A percentile compares a stretch with the other conserved stretches of the same genome.
Conservation (phyloP, 2,113 vertebrate genomes). For the Pionites leucogaster region DNA sequence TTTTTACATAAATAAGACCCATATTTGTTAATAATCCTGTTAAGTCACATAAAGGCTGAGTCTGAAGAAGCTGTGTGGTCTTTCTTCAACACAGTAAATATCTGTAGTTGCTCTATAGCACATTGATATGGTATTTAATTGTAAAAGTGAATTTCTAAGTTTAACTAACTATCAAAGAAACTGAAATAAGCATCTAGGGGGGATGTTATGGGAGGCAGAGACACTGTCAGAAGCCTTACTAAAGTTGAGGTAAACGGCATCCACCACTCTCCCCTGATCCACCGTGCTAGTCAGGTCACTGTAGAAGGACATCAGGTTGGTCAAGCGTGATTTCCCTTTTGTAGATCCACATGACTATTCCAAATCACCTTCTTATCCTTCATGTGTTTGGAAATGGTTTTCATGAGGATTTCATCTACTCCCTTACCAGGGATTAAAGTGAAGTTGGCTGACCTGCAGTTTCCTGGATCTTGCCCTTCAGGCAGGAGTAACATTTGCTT, state of each 20-base stretch:
- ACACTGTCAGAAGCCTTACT: neutral
- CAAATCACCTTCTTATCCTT: neutral
- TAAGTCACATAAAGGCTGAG: neutral
- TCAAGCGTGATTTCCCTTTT: neutral
- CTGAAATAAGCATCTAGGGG: neutral
- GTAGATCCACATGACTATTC: neutral
- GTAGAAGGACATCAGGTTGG: neutral
- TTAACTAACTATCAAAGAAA: neutral
- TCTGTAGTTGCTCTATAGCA: neutral
- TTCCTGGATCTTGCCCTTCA: neutral
- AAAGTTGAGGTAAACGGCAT: neutral
- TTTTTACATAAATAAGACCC: neutral
- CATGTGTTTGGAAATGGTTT: neutral
- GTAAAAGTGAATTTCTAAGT: neutral
- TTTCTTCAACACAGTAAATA: neutral
- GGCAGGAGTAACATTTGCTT: neutral
- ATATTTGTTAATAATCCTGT: neutral
- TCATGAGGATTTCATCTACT: neutral
- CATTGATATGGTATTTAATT: neutral
- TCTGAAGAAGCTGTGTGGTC: neutral
- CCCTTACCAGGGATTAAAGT: neutral
- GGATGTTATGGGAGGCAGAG: neutral
- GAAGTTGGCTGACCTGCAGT: neutral
- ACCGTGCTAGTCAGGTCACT: neutral
- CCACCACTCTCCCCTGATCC: neutral